phyloP scores from a whole-genome alignment of 2,888 invertebrate genomes.

The Phragmatobia fuliginosa region DNA sequence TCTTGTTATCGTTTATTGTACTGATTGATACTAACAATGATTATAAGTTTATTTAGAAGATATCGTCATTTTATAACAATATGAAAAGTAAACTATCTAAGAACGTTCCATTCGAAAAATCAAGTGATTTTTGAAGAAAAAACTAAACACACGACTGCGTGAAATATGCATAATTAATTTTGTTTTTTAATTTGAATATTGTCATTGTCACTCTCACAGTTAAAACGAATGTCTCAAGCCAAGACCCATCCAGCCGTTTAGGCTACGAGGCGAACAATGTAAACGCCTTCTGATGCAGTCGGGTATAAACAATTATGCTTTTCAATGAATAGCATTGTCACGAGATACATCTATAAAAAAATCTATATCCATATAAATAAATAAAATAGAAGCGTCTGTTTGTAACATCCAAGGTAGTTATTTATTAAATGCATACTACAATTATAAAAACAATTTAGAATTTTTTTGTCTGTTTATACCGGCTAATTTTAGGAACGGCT shows the following conservation, averaged over 20 bases:
- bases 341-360: too few relatives aligned
- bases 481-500: too few relatives aligned
- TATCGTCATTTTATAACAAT: neutral
- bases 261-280: neutral
- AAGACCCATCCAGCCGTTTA: too few relatives aligned
- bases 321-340: constrained; percentile 23
- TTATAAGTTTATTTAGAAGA: neutral
- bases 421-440: too few relatives aligned
- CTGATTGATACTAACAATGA: neutral
- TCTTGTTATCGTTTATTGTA: neutral
- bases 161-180: neutral
- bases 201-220: neutral
- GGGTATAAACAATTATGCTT: constrained; percentile 18
- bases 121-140: too few relatives aligned
- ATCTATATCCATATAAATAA: too few relatives aligned
- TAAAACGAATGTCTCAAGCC: neutral
- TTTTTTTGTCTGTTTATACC: too few relatives aligned
- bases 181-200: neutral
- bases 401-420: too few relatives aligned
- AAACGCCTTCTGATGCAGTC: neutral
- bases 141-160: neutral
- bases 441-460: too few relatives aligned
- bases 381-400: too few relatives aligned
- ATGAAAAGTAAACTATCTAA: constrained; percentile 21
- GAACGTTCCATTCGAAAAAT: constrained; percentile 21